Conservation (phyloP, 2,113 vertebrate genomes). For the Eudyptes chrysolophus region DNA sequence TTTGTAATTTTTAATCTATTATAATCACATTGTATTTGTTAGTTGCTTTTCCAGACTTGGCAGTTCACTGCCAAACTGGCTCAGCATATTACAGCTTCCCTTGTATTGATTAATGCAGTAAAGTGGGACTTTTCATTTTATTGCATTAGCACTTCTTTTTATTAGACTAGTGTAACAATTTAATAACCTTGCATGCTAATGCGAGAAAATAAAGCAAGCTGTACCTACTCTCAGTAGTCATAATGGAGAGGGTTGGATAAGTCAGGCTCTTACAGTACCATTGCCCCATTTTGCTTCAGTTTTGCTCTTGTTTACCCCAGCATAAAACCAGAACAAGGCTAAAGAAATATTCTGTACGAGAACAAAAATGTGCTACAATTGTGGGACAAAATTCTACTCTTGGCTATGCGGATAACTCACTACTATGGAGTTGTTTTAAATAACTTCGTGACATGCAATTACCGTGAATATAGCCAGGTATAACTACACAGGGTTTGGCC, state of each 20-base stretch:
- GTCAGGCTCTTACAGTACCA: background rate
- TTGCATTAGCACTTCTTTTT: constrained; percentile 42
- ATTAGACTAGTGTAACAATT: constrained; percentile 15
- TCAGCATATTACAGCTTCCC: background rate
- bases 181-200: constrained; percentile 48
- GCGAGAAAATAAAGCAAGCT: constrained; percentile 12
- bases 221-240: background rate
- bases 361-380: background rate
- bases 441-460: background rate
- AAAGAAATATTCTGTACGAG: background rate
- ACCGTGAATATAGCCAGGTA: background rate
- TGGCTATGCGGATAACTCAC: background rate
- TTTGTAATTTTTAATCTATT: constrained; percentile 50
- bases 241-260: background rate
- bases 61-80: background rate
- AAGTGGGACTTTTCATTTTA: constrained; percentile 26
- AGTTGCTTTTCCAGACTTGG: constrained; percentile 10
- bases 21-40: constrained; percentile 38
- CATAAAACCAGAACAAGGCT: background rate
- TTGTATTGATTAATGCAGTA: constrained; percentile 14
- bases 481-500: background rate
- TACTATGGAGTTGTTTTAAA: background rate
- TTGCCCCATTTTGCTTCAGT: background rate
- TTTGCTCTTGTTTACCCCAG: background rate
- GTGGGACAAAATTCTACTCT: background rate